These are phyloP conservation scores for Dolichotis patagonum DNA, from an alignment of 2,113 vertebrate genomes.

Conservation along the genomic window DNA sequence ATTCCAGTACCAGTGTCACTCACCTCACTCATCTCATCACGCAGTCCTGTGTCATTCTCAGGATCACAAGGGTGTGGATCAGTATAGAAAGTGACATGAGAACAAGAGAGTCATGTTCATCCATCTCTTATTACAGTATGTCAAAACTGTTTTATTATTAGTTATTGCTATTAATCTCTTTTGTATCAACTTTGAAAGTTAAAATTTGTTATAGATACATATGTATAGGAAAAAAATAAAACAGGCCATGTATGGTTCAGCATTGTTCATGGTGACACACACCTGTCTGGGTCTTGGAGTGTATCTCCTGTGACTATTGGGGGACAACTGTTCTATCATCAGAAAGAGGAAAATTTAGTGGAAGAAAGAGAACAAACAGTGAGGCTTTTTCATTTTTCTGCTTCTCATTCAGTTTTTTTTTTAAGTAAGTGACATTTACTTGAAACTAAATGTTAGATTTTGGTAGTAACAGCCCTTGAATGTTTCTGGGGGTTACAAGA, in stretches of 20 bases:
- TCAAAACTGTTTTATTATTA: not conserved
- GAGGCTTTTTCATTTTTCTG: not conserved
- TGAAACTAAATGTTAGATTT: not conserved
- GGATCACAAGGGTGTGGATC: not conserved
- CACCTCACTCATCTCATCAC: not conserved
- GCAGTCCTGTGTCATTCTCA: not conserved
- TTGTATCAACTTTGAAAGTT: not conserved
- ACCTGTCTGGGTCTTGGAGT: not conserved
- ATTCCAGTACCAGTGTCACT: too few relatives aligned
- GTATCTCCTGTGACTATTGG: not conserved
- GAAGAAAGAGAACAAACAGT: not conserved
- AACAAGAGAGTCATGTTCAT: not conserved
- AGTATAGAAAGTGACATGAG: not conserved
- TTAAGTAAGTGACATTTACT: not conserved
- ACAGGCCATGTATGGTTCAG: not conserved
- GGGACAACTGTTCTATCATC: too few relatives aligned
- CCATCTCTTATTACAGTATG: not conserved
- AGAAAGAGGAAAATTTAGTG: not conserved
- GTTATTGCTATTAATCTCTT: not conserved
- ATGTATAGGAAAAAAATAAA: not conserved
- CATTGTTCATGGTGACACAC: not conserved
- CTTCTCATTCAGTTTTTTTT: not conserved
- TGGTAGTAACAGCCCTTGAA: not conserved
- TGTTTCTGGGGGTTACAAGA: not conserved
- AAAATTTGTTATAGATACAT: not conserved